Evolutionary conservation across 2,888 invertebrate species (phyloP), one percentile per base, ranked within the genome.

Genomic region (Apocheima hispidaria): DNA sequence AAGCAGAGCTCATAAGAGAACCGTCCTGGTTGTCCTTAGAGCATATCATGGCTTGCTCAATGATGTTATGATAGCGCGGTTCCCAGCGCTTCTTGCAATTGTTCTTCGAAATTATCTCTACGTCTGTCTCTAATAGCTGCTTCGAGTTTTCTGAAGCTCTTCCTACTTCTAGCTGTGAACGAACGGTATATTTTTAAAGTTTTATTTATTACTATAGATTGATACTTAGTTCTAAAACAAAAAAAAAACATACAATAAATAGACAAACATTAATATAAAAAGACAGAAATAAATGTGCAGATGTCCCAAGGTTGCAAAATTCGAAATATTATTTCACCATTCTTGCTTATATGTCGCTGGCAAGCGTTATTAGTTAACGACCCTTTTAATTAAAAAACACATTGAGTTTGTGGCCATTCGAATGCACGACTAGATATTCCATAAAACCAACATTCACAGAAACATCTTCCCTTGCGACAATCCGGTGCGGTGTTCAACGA

Each of bases 41-140:
- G 64, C 92, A 92, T 7, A 92, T 74, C 87, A 90, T 88, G 23
- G 73, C 64, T 0, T 83, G 70, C 0, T 90, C 86, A 0, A 92
- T 90, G 51, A 90, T 76, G 62, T 78, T 71, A 66, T 90, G 88
- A 73, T 92, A 92, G 0, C 86, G 78, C 7, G 78, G 58, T 0
- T 82, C 81, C 92, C 92, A 92, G 0, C 78, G 73, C 14, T 71
- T 81, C 71, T 85, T 87, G 68, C 92, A 92, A 23, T 75, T 78
- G 38, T 65, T 77, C 63, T 81, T 83, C 0, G 82, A 74, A 1
- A 88, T 67, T 0, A 92, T 1, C 1, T 76, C 28, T 0, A 86
- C 84, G 1, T 84, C 83, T 0, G 90, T 70, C 65, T 90, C 90
- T 9, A 83, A 56, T 0, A 92, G 71, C 0, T 65, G 56, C 0